These are phyloP conservation scores for Sphaerophoria taeniata DNA, from an alignment of 2,888 invertebrate species.

Conservation along the genomic window DNA sequence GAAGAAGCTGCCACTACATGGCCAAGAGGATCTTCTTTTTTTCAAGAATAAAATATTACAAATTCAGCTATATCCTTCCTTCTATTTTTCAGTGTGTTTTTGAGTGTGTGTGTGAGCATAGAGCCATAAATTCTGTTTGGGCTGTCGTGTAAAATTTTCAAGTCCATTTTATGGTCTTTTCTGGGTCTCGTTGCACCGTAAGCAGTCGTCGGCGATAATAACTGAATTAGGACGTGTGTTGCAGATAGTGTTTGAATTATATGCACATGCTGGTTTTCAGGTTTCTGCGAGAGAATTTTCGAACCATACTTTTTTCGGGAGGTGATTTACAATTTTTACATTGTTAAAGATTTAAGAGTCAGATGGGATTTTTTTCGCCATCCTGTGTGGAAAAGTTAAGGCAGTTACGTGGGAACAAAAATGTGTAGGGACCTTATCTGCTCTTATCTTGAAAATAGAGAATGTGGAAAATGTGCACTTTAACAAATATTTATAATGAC, in stretches of 20 bases:
- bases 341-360: conserved; percentile 56
- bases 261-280: conserved; percentile 22
- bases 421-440: too few species aligned
- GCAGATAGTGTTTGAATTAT: conserved; percentile 69
- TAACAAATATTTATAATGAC: too few species aligned
- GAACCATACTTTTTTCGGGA: conserved; percentile 8
- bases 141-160: conserved; percentile 65
- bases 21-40: conserved; percentile 4
- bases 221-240: conserved; percentile 74
- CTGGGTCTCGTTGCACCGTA: conserved; percentile 56
- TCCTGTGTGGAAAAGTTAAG: too few species aligned
- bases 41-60: conserved; percentile 18
- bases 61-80: conserved; percentile 18
- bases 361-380: too few species aligned
- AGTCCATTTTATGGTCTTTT: conserved; percentile 69
- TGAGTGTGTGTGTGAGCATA: conserved; percentile 22
- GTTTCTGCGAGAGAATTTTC: conserved; percentile 38
- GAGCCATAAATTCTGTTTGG: conserved; percentile 55
- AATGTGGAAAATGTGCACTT: too few species aligned
- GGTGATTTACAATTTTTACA: conserved; percentile 65
- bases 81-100: conserved; percentile 39
- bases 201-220: conserved; percentile 74
- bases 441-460: too few species aligned
- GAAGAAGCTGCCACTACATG: neutral
- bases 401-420: too few species aligned